Evolutionary conservation across 1,140 invertebrate species (phyloP), one percentile per base, ranked within the genome.

Genomic region (Drosophila repletoides): DNA sequence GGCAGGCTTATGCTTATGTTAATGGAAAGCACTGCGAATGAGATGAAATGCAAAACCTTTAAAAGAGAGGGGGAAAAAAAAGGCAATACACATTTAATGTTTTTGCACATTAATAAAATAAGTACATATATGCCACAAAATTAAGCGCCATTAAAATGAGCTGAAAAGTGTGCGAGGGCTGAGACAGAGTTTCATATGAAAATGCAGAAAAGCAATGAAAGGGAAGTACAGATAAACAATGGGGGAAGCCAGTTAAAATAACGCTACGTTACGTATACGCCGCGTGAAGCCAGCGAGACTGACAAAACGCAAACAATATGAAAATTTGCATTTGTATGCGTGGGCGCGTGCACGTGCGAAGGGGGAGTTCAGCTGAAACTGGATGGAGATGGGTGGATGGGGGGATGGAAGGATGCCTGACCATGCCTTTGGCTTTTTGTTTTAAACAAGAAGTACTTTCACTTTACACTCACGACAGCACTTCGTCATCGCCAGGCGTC

Each of bases 81-180:
- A 61, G n/a, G n/a, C n/a, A n/a, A n/a, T n/a, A 60, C 26, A 36
- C 40, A 48, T 56, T 81, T 81, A 61, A 51, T 63, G 40, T 61
- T 81, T 80, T 64, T 65, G 76, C 66, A 61, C 76, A 76, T 83
- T 81, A 83, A 83, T 72, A 76, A 72, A 76, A 76, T 68, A 66
- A 72, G 49, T 52, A 36, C 24, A 29, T 49, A 56, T 45, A 46
- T 72, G 77, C 59, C 72, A 51, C 76, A 65, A 72, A 76, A 76
- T 83, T 63, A 81, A 83, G 64, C 72, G 63, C 55, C 68, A 73
- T 73, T 83, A 83, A 72, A 67, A 61, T 53, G 40, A 40, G 41
- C 9, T 14, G 29, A 49, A 22, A 29, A 9, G 33, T 38, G 29
- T 5, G 12, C 7, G 26, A 24, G 33, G 24, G 4, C 7, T 7